Evolutionary conservation across 2,113 vertebrate species (phyloP), one percentile per base, ranked within the genome.

Genomic region (Chunga burmeisteri): DNA sequence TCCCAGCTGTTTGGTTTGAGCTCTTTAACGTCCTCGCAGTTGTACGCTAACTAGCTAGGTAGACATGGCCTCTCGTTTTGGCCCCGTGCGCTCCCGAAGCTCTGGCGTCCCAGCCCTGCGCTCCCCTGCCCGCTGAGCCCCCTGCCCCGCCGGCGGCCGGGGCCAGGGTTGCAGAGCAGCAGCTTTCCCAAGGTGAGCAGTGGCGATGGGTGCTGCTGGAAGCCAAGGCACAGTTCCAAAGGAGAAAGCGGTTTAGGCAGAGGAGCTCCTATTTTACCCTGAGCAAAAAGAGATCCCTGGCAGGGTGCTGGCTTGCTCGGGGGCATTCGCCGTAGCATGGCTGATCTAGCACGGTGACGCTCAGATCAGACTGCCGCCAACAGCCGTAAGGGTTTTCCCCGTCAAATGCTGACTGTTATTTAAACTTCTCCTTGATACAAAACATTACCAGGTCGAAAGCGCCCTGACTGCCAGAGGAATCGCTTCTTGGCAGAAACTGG

Each of bases 401-500:
- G 12, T 74, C 88, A 72, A 86, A 93, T 7, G 42, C 96, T 96
- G 97, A 97, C 97, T 98, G 96, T 94, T 96, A 90, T 14, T 96
- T 88, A 93, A 94, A 81, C 86, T 97, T 95, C 93, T 96, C 94
- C 98, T 97, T 92, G 92, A 94, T 74, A 80, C 86, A 70, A 89
- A 87, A 44, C 84, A 23, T 68, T 25, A 70, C 36, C 78, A 40
- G 73, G 74, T 81, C 5, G 11, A 52, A 91, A 74, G 77, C 58
- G 5, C 96, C 94, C 94, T 75, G 81, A 73, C 92, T 97, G 86
- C 96, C 95, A 50, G 95, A 97, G 94, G 96, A 96, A 88, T 80
- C 50, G 6, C 96, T 97, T 90, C 95, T 96, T 20, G 96, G 95
- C 96, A 95, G 96, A 92, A 96, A 90, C 93, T 93, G 97, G 97